A percentile compares a stretch with the other conserved stretches of the same genome.
phyloP scores from a whole-genome alignment of 2,888 invertebrate species.

The Drosophila testacea region DNA sequence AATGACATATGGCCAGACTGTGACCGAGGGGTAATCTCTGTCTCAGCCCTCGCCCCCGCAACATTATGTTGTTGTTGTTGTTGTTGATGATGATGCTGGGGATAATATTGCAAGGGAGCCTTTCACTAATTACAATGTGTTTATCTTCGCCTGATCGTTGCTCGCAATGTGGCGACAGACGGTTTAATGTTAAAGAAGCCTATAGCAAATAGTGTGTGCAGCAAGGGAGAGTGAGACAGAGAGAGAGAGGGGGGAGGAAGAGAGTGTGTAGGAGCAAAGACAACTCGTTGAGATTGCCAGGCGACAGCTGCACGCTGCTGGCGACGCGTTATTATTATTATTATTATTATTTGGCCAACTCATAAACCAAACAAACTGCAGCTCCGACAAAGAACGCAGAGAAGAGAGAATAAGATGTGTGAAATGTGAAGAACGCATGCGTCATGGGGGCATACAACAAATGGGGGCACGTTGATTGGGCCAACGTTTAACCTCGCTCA shows the following conservation, averaged over 20 bases:
- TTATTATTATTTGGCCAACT: constrained; percentile 75
- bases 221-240: background rate
- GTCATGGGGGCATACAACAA: constrained; percentile 67
- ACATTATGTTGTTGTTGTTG: constrained; percentile 12
- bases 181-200: constrained; percentile 45
- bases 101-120: constrained; percentile 47
- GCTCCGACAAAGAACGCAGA: constrained; percentile 2
- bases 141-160: constrained; percentile 66
- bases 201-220: constrained; percentile 5
- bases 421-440: constrained; percentile 61
- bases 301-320: constrained; percentile 70
- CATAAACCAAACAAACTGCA: constrained; percentile 70
- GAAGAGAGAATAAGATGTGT: constrained; percentile 19
- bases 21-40: constrained; percentile 14
- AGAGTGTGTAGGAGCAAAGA: background rate
- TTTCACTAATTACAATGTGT: constrained; percentile 76
- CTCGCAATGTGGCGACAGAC: constrained; percentile 74
- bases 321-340: constrained; percentile 41
- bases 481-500: constrained; percentile 71
- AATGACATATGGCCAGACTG: constrained; percentile 67
- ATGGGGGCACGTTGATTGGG: constrained; percentile 79
- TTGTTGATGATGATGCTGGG: constrained; percentile 14
- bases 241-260: background rate
- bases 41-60: constrained; percentile 17
- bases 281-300: constrained; percentile 62